Base-by-base conservation (phyloP, 2,113 vertebrate genomes). In the Aphelocoma coerulescens region DNA sequence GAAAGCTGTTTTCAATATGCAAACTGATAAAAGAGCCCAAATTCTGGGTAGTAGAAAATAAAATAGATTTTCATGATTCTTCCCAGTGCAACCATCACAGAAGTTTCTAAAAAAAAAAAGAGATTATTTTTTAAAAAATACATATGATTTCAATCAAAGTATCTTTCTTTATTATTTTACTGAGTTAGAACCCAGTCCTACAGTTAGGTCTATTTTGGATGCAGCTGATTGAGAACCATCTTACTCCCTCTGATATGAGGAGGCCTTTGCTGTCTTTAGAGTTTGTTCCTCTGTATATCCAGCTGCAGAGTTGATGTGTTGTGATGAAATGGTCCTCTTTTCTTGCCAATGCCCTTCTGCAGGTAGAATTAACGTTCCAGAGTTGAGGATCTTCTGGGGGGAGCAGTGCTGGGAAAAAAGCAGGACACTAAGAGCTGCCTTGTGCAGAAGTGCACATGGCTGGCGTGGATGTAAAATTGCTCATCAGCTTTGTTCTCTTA, bases 1-100 rank as follows among this genome's bases (percentile, higher is more conserved):
- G 16, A 86, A 89, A 71, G 51, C 54, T 88, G 18, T 83, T 94
- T 91, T 94, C 88, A 54, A 51, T 91, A 89, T 63, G 80, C 81
- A 88, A 22, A 46, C 84, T 88, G 95, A 89, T 89, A 78, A 71
- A 95, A 87, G 54, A 75, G 30, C 37, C 61, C 74, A 79, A 73
- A 69, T 54, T 68, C 78, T 43, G 7, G 35, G 83, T 41, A 93
- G 58, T 1, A 62, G 66, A 88, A 94, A 95, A 80, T 65, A 82
- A 89, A 95, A 73, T 33, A 82, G 54, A 72, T 88, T 95, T 95
- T 79, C 71, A 23, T 37, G 1, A 26, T 69, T 85, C 49, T 62
- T 82, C 22, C 54, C n/a, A 57, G 49, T 44, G 49, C 52, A 51
- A 48, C 13, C 7, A 72, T 68, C 58, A 39, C 16, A 22, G 16